Conservation (phyloP, 2,888 invertebrate species). For the Tinea pellionella region DNA sequence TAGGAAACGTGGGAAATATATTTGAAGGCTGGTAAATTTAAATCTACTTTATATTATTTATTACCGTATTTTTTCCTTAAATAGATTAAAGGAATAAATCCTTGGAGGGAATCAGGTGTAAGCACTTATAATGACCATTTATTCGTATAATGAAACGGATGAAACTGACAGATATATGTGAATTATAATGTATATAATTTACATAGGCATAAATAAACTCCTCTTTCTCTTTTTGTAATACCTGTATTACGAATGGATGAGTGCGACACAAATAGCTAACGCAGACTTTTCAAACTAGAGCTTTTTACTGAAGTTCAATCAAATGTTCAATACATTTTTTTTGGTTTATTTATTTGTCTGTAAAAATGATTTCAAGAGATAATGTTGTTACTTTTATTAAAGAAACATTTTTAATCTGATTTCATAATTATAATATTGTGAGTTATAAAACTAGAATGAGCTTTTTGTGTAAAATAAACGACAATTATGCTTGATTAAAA, state of each 20-base stretch:
- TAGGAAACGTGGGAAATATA: too few species aligned
- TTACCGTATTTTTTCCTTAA: too few species aligned
- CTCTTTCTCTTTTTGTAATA: background rate
- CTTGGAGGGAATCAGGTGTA: too few species aligned
- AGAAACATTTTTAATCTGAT: background rate
- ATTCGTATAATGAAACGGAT: too few species aligned
- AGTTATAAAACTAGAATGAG: background rate
- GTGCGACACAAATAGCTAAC: background rate
- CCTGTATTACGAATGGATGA: background rate
- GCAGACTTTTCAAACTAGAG: background rate
- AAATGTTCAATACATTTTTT: too few species aligned
- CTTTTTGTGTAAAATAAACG: background rate
- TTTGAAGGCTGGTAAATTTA: too few species aligned
- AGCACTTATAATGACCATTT: too few species aligned
- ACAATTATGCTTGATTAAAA: background rate
- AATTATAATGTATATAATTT: background rate
- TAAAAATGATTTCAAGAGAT: background rate
- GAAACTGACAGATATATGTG: background rate
- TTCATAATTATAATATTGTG: background rate
- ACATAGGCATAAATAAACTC: background rate
- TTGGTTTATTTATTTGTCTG: background rate
- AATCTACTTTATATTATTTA: too few species aligned
- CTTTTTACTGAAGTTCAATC: background rate
- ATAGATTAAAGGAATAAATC: too few species aligned
- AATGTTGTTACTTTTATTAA: background rate